A percentile compares a stretch with the other conserved stretches of the same genome.
These are phyloP conservation scores for Eulemur rubriventer DNA, from an alignment of 2,797 vertebrate species.

Conservation along the genomic window DNA sequence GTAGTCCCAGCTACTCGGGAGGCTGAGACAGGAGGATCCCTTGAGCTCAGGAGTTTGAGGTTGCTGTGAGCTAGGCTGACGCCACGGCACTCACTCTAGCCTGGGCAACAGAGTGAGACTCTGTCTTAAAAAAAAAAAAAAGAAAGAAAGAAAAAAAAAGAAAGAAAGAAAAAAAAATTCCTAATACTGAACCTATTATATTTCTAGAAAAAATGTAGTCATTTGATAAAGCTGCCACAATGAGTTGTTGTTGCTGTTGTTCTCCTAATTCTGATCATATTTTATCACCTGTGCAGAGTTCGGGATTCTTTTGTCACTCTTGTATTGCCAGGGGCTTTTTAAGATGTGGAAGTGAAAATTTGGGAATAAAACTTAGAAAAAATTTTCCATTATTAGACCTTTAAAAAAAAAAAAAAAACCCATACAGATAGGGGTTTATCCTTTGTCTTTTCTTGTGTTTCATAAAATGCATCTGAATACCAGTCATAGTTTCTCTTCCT, in stretches of 20 bases:
- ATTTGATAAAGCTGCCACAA: background rate
- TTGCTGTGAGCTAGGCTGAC: no score
- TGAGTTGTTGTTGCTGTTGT: background rate
- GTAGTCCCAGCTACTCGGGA: no score
- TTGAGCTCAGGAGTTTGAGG: no score
- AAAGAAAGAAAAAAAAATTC: no score
- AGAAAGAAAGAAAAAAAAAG: no score
- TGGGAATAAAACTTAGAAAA: background rate
- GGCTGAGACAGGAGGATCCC: no score
- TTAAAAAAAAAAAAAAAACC: background rate
- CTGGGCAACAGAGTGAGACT: no score
- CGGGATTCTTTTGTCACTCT: background rate
- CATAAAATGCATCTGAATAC: background rate
- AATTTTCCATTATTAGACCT: background rate
- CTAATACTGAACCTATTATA: background rate
- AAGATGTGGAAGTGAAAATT: background rate
- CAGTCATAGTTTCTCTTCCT: background rate
- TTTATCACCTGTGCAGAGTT: background rate
- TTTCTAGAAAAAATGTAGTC: slow-evolving; percentile 23
- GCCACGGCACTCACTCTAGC: no score
- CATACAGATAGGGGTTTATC: background rate
- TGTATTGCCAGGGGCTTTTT: background rate
- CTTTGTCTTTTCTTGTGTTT: background rate
- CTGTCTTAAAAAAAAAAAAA: no score
- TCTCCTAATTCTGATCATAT: background rate